Conservation (phyloP, 2,113 vertebrate species). For the Phaethon lepturus region DNA sequence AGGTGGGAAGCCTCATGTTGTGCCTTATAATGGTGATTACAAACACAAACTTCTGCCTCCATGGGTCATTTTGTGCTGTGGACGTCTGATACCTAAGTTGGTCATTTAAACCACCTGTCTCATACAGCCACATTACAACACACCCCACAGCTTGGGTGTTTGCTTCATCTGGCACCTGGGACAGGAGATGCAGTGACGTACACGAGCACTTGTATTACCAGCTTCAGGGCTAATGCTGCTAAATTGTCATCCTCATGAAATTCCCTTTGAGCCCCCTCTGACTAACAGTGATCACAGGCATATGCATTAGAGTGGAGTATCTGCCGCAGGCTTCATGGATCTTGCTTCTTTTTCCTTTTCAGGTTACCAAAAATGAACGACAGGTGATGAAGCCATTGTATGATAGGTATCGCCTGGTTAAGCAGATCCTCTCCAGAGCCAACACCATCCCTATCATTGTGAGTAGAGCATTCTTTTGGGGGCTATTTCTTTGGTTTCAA, state of each 20-base stretch:
- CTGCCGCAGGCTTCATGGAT: background rate
- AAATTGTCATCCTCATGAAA: background rate
- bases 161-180: background rate
- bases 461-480: constrained; percentile 69
- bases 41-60: background rate
- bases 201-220: background rate
- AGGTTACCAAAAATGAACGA: constrained; percentile 92
- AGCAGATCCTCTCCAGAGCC: constrained; percentile 94
- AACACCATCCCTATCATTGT: constrained; percentile 93
- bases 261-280: background rate
- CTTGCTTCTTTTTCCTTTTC: background rate
- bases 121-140: background rate
- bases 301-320: background rate
- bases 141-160: background rate
- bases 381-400: constrained; percentile 96
- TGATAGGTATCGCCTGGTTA: constrained; percentile 94
- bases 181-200: fast-evolving
- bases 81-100: background rate
- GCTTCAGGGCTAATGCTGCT: background rate
- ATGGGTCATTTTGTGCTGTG: background rate
- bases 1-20: background rate
- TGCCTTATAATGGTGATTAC: background rate
- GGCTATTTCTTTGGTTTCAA: background rate
- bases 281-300: background rate
- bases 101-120: background rate